Percentiles rank a stretch among this genome's conserved stretches.
These are phyloP conservation scores for Glossosoma conforme DNA, from an alignment of 1,140 invertebrate genomes.

Conservation along the genomic window DNA sequence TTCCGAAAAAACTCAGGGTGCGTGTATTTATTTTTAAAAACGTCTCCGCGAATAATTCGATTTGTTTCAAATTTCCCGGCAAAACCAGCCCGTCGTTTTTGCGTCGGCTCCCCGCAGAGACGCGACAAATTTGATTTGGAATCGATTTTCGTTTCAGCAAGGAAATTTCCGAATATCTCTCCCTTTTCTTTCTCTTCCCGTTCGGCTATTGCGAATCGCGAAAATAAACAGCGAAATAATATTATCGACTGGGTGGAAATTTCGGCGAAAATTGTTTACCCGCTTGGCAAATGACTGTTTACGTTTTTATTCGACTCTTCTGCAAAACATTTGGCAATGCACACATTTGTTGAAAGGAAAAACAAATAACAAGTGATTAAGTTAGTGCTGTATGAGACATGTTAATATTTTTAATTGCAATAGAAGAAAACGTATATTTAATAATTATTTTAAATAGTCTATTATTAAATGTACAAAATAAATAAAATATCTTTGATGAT, in stretches of 20 bases:
- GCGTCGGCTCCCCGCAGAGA: conserved; percentile 18
- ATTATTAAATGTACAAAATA: no score
- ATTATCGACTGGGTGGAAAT: conserved; percentile 1
- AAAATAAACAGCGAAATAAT: conserved; percentile 20
- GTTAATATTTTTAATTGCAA: no score
- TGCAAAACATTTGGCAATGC: no score
- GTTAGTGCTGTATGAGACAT: no score
- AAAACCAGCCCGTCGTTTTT: conserved; percentile 22
- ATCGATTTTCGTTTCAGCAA: conserved; percentile 27
- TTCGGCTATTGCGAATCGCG: no score
- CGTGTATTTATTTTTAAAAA: no score
- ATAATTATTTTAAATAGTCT: no score
- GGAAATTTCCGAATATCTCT: conserved; percentile 28
- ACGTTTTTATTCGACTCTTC: conserved; percentile 7
- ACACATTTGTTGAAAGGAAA: no score
- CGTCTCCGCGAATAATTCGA: conserved; percentile 21
- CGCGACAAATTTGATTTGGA: conserved; percentile 30
- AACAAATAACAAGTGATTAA: no score
- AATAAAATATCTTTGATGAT: no score
- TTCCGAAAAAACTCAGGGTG: no score
- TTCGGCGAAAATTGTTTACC: conserved; percentile 18
- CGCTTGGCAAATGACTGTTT: conserved; percentile 6
- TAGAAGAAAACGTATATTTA: no score
- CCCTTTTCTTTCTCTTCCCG: conserved; percentile 2
- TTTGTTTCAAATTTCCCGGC: conserved; percentile 30